These are phyloP conservation scores for Diachasmimorpha longicaudata DNA, from an alignment of 1,140 invertebrate genomes.

Conservation along the genomic window DNA sequence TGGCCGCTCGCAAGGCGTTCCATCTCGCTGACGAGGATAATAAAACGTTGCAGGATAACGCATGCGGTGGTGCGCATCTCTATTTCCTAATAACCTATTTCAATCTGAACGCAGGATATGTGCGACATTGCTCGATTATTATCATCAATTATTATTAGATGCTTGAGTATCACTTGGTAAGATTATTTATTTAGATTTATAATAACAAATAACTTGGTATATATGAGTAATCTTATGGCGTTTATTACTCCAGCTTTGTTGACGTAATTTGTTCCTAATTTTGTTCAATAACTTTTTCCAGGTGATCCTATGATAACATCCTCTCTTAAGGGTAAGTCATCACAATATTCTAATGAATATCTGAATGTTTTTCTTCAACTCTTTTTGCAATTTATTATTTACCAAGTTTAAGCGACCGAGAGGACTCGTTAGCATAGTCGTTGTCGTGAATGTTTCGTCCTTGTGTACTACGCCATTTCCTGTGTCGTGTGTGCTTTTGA, in stretches of 20 bases:
- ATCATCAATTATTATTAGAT: neutral
- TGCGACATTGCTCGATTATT: neutral
- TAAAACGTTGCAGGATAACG: conserved; percentile 56
- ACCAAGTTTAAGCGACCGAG: neutral
- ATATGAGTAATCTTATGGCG: too few relatives aligned
- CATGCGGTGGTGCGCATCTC: conserved; percentile 35
- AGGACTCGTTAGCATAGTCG: conserved; percentile 14
- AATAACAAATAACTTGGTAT: too few relatives aligned
- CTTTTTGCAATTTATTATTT: conserved; percentile 16
- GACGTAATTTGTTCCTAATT: neutral
- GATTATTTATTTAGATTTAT: too few relatives aligned
- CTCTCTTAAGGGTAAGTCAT: conserved; percentile 63
- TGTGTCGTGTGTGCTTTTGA: conserved; percentile 19
- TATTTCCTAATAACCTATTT: conserved; percentile 2
- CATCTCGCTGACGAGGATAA: conserved; percentile 62
- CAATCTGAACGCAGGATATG: neutral
- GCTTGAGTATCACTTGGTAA: neutral
- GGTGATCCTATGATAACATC: conserved; percentile 65
- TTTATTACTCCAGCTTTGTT: too few relatives aligned
- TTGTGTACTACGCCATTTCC: conserved; percentile 21
- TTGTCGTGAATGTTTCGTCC: conserved; percentile 19
- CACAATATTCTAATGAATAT: conserved; percentile 35
- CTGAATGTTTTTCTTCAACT: conserved; percentile 30
- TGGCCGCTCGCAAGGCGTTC: conserved; percentile 45
- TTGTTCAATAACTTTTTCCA: conserved; percentile 46